Conservation (phyloP, 2,797 vertebrate genomes). For the Myotis findleyi region DNA sequence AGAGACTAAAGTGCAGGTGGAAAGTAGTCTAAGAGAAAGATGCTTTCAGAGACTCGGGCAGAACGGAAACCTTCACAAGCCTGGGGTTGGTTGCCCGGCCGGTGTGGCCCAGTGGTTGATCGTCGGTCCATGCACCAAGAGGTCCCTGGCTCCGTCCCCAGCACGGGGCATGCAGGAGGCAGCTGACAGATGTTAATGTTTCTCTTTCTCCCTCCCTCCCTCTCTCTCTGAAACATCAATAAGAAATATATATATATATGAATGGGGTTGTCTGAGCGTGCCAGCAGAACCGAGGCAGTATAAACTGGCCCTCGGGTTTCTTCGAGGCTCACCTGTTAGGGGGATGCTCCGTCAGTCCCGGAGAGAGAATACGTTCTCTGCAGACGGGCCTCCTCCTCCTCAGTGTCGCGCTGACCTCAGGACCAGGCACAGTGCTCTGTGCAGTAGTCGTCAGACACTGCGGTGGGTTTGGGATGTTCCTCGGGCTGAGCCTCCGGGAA, state of each 20-base stretch:
- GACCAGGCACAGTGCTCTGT: not conserved
- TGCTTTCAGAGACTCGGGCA: not conserved
- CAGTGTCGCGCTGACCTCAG: not conserved
- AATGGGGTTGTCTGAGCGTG: not conserved
- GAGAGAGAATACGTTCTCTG: not conserved
- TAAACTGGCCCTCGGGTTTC: not conserved
- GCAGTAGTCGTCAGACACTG: not conserved
- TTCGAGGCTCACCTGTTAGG: not conserved
- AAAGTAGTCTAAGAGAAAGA: not conserved
- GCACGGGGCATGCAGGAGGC: too few relatives aligned
- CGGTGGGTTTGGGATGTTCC: not conserved
- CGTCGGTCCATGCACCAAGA: too few relatives aligned
- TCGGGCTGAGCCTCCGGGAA: not conserved
- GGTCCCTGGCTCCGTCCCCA: too few relatives aligned
- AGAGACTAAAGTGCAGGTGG: not conserved
- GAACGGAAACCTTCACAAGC: not conserved
- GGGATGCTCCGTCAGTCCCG: constrained; percentile 5
- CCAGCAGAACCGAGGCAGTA: not conserved
- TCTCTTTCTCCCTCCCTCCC: too few relatives aligned
- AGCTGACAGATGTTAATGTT: too few relatives aligned
- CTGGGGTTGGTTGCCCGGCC: not conserved
- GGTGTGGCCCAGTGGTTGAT: too few relatives aligned
- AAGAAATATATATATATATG: too few relatives aligned
- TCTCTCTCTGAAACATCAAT: too few relatives aligned
- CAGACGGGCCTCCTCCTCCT: not conserved